Evolutionary conservation across 92 coral and sea anemone species (phyloP).

Genomic region (Palythoa caribaeorum): DNA sequence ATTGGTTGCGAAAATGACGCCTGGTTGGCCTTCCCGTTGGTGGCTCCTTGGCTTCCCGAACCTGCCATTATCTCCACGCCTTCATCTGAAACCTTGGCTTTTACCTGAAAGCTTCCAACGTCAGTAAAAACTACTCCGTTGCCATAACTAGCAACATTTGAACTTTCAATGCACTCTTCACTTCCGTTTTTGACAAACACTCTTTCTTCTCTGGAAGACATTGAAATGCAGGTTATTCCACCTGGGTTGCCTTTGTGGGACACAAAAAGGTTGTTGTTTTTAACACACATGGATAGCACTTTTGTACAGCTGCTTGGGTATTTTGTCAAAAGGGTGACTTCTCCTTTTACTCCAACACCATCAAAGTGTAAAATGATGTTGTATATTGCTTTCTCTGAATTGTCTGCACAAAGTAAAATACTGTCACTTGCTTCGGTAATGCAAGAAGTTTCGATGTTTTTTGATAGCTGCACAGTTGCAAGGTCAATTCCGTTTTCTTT

Average conservation of each 20-base stretch:
- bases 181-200: conserved; percentile 53
- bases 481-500: conserved; percentile 28
- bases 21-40: too few relatives aligned
- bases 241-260: conserved; percentile 74
- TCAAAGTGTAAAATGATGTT: conserved; percentile 52
- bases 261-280: conserved; percentile 60
- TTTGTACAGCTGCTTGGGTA: conserved; percentile 49
- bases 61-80: too few relatives aligned
- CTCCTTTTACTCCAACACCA: conserved; percentile 59
- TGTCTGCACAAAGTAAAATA: conserved; percentile 58
- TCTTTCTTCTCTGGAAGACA: conserved; percentile 70
- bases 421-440: conserved; percentile 44
- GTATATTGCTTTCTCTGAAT: conserved; percentile 54
- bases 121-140: conserved; percentile 60
- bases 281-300: conserved; percentile 55
- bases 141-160: conserved; percentile 59
- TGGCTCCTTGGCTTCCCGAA: too few relatives aligned
- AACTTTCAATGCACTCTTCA: conserved; percentile 65
- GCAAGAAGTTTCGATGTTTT: conserved; percentile 39
- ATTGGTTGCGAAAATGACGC: too few relatives aligned
- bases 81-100: too few relatives aligned
- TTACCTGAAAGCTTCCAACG: conserved; percentile 48
- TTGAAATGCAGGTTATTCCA: conserved; percentile 58
- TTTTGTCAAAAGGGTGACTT: conserved; percentile 47
- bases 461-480: conserved; percentile 44